A percentile compares a stretch with the other conserved stretches of the same genome.
Evolutionary conservation across 2,797 vertebrate species (phyloP).

Genomic region (Buphagus erythrorhynchus): DNA sequence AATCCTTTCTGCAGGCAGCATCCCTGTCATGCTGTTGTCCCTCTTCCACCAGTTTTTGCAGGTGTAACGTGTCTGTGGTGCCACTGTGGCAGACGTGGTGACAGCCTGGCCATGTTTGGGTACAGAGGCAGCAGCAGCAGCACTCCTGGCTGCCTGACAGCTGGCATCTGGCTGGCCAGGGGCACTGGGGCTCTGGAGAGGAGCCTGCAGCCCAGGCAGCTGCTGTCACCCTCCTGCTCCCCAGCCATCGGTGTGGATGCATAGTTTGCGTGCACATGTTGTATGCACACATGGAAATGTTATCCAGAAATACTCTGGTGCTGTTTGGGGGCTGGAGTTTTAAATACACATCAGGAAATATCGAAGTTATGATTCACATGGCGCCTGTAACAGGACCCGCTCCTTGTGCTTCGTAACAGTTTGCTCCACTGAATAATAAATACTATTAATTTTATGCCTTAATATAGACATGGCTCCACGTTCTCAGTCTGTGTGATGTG

Average conservation of each 20-base stretch:
- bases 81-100: neutral
- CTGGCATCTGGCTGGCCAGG: slow-evolving; percentile 42
- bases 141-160: slow-evolving; percentile 35
- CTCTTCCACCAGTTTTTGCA: neutral
- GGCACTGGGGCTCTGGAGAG: neutral
- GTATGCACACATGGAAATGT: slow-evolving; percentile 32
- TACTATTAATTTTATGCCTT: slow-evolving; percentile 59
- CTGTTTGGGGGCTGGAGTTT: slow-evolving; percentile 26
- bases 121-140: slow-evolving; percentile 11
- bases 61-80: neutral
- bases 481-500: neutral
- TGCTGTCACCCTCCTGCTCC: neutral
- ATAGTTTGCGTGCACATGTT: slow-evolving; percentile 36
- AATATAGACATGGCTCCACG: slow-evolving; percentile 27
- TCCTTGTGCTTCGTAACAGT: neutral
- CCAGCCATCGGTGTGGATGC: neutral
- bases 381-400: slow-evolving; percentile 4
- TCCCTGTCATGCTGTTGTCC: neutral
- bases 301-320: slow-evolving; percentile 52
- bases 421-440: slow-evolving; percentile 44
- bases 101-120: slow-evolving; percentile 60
- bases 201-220: slow-evolving; percentile 7
- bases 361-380: slow-evolving; percentile 42
- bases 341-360: slow-evolving; percentile 67
- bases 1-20: neutral